A percentile compares a stretch with the other conserved stretches of the same genome.
Conservation (phyloP, 2,888 invertebrate species). For the Polydesmus complanatus region DNA sequence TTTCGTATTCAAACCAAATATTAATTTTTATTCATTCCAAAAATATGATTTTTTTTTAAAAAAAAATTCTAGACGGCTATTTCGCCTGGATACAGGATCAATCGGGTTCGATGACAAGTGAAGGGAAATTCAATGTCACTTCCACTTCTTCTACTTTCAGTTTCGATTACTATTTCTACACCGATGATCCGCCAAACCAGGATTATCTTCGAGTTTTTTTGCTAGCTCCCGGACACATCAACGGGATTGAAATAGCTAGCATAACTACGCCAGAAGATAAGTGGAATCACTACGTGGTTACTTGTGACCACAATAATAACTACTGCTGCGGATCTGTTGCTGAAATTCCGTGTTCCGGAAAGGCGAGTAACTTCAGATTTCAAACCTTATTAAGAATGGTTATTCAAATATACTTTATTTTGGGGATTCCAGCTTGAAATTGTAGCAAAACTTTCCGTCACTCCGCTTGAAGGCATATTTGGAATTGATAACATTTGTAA, state of each 20-base stretch:
- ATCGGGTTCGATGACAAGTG: not conserved
- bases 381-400: too few relatives aligned
- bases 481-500: too few relatives aligned
- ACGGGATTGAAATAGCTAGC: too few relatives aligned
- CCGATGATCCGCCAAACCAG: not conserved
- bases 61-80: too few relatives aligned
- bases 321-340: not conserved
- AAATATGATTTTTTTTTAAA: too few relatives aligned
- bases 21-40: too few relatives aligned
- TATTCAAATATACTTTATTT: too few relatives aligned
- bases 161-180: not conserved
- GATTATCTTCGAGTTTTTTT: not conserved
- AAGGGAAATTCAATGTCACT: not conserved
- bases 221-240: too few relatives aligned
- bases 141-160: not conserved
- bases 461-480: too few relatives aligned
- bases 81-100: not conserved
- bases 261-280: not conserved
- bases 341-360: not conserved
- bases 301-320: not conserved
- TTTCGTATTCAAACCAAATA: too few relatives aligned
- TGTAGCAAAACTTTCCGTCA: too few relatives aligned
- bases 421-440: too few relatives aligned
- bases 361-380: not conserved
- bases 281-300: not conserved